Evolutionary conservation across 2,113 vertebrate genomes (phyloP).

Genomic region (Pelecanoides urinatrix): DNA sequence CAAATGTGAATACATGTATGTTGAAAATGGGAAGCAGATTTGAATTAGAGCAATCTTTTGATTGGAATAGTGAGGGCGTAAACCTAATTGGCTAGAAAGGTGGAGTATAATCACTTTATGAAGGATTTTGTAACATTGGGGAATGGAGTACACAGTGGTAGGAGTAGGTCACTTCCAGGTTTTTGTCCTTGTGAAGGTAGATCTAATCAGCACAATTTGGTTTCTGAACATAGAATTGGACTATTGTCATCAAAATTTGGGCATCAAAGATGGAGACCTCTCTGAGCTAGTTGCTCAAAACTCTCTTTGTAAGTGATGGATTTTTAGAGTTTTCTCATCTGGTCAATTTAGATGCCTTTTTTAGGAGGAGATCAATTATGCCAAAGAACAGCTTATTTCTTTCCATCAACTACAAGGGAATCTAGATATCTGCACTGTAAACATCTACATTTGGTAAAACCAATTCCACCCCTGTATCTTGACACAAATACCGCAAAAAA

Average conservation of each 20-base stretch:
- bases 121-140: neutral
- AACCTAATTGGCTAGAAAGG: neutral
- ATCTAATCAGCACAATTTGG: neutral
- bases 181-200: neutral
- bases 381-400: neutral
- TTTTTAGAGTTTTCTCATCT: neutral
- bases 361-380: neutral
- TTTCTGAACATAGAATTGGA: neutral
- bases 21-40: neutral
- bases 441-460: neutral
- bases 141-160: neutral
- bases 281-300: neutral
- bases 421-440: neutral
- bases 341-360: neutral
- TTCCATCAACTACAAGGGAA: neutral
- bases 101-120: neutral
- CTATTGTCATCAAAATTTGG: neutral
- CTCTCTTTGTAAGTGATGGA: neutral
- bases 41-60: neutral
- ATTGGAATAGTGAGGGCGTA: neutral
- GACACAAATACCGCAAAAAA: neutral
- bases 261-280: neutral
- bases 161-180: neutral
- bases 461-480: neutral
- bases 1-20: neutral